A percentile compares a stretch with the other conserved stretches of the same genome.
These are phyloP conservation scores for Calcarius lapponicus DNA, from an alignment of 2,797 vertebrate genomes.

Conservation along the genomic window DNA sequence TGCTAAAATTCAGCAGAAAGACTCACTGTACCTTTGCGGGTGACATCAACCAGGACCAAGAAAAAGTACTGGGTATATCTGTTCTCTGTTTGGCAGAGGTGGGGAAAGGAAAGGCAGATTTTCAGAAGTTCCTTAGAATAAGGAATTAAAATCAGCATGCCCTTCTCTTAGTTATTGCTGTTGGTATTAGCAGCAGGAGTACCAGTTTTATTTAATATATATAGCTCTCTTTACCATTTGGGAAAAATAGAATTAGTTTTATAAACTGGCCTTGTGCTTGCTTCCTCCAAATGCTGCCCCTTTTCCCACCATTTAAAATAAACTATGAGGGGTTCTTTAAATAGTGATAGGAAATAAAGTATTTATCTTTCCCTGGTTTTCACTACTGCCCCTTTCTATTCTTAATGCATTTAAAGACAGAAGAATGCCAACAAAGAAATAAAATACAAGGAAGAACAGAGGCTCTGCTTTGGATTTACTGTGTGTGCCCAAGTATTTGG, in stretches of 20 bases:
- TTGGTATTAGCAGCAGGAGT: neutral
- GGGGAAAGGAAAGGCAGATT: neutral
- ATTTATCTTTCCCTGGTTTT: neutral
- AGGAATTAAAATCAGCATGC: neutral
- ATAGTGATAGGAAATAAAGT: neutral
- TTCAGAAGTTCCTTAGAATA: neutral
- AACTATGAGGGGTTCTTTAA: neutral
- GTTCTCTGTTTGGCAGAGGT: neutral
- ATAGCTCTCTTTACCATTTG: neutral
- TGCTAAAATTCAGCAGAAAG: neutral
- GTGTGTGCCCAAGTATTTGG: neutral
- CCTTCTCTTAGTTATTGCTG: neutral
- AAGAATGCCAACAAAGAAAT: neutral
- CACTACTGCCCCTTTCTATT: neutral
- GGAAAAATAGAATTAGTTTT: neutral
- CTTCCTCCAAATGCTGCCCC: neutral
- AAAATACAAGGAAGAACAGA: neutral
- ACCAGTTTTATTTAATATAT: neutral
- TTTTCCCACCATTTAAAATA: neutral
- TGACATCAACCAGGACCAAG: neutral
- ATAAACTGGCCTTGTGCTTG: neutral
- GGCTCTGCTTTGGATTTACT: neutral
- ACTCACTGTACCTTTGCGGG: neutral
- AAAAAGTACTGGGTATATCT: neutral
- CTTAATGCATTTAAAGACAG: neutral